These are phyloP conservation scores for Dendrolimus kikuchii DNA, from an alignment of 1,140 invertebrate species.

Conservation along the genomic window DNA sequence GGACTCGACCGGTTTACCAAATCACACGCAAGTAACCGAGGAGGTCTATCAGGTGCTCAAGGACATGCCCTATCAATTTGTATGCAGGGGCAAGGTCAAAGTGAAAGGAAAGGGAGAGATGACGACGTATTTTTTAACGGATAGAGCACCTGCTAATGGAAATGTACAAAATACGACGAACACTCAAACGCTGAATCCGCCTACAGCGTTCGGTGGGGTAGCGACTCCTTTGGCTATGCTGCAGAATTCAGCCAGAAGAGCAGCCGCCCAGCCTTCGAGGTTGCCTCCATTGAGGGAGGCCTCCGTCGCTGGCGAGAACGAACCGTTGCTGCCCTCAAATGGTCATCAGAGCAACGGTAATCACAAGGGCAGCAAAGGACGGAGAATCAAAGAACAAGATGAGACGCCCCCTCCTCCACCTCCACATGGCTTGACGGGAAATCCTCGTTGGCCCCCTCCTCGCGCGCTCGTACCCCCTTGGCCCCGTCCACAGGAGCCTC, in stretches of 20 bases:
- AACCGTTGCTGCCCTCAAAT: constrained; percentile 76
- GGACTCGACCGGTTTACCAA: constrained; percentile 89
- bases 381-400: constrained; percentile 52
- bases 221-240: constrained; percentile 79
- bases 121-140: constrained; percentile 92
- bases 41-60: constrained; percentile 84
- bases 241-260: constrained; percentile 71
- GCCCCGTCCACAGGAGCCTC: constrained; percentile 67
- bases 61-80: constrained; percentile 82
- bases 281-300: constrained; percentile 61
- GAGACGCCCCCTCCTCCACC: constrained; percentile 69
- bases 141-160: constrained; percentile 65
- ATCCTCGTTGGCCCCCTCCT: constrained; percentile 63
- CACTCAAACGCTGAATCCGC: constrained; percentile 42
- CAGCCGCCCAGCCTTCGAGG: constrained; percentile 51
- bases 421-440: constrained; percentile 58
- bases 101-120: constrained; percentile 96
- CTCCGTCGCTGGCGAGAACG: constrained; percentile 75
- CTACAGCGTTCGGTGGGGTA: constrained; percentile 78
- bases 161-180: constrained; percentile 32
- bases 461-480: constrained; percentile 71
- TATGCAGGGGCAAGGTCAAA: constrained; percentile 89
- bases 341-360: constrained; percentile 70
- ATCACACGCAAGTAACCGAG: constrained; percentile 90
- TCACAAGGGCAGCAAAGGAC: constrained; percentile 65